Evolutionary conservation across 1,140 invertebrate species (phyloP).

Genomic region (Babylonia areolata): DNA sequence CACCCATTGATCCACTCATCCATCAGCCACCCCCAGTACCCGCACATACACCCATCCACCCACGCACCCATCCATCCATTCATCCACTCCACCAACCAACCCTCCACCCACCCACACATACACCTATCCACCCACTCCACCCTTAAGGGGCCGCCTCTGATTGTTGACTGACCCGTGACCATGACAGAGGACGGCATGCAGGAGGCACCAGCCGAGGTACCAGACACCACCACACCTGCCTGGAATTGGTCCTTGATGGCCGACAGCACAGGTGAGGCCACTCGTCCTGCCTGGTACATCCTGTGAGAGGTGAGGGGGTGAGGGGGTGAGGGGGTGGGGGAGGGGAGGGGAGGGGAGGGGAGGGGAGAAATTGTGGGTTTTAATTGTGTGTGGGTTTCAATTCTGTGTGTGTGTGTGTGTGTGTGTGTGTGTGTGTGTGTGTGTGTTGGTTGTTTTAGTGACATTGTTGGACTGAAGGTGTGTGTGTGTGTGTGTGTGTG

Average conservation of each 20-base stretch:
- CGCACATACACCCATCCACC: background rate
- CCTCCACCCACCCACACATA: too few relatives aligned
- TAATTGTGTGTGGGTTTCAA: too few relatives aligned
- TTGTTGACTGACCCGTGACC: slow-evolving; percentile 58
- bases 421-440: too few relatives aligned
- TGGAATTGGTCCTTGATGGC: slow-evolving; percentile 53
- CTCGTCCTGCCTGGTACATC: slow-evolving; percentile 36
- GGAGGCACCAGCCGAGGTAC: slow-evolving; percentile 64
- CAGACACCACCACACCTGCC: slow-evolving; percentile 64
- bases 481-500: too few relatives aligned
- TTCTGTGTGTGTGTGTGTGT: too few relatives aligned
- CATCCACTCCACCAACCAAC: too few relatives aligned
- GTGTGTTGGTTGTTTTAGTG: too few relatives aligned
- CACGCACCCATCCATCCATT: too few relatives aligned
- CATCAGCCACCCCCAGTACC: background rate
- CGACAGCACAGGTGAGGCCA: slow-evolving; percentile 53
- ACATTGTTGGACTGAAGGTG: too few relatives aligned
- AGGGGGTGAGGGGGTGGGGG: background rate
- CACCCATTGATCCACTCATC: background rate
- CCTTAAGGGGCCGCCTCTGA: too few relatives aligned
- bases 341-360: background rate
- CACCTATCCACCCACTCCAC: too few relatives aligned
- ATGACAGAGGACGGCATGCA: slow-evolving; percentile 60
- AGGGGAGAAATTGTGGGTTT: background rate
- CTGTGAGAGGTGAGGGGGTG: slow-evolving; percentile 33